Evolutionary conservation across 30 jellyfish, hydroid and myxozoan genomes (phyloP).

Genomic region (Chrysaora quinquecirrha): DNA sequence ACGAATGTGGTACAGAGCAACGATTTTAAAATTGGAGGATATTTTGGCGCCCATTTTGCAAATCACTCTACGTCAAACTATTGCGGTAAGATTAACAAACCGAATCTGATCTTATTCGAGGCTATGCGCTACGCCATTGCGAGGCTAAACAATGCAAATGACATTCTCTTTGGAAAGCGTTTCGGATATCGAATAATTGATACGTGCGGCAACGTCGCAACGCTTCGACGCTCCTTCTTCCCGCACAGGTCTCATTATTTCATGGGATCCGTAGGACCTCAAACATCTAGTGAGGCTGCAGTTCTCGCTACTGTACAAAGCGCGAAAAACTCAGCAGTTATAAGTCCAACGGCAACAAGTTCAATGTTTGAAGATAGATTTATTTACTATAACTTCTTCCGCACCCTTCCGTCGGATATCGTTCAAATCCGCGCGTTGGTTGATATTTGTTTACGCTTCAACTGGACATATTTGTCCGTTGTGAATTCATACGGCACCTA

Average conservation of each 20-base stretch:
- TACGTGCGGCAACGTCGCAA: constrained; percentile 16
- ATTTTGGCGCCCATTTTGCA: constrained; percentile 29
- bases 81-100: constrained; percentile 28
- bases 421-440: constrained; percentile 48
- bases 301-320: constrained; percentile 20
- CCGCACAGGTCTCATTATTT: background rate
- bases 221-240: constrained; percentile 8
- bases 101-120: constrained; percentile 20
- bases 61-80: constrained; percentile 3
- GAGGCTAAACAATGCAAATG: background rate
- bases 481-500: constrained; percentile 31
- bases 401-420: constrained; percentile 77
- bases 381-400: constrained; percentile 37
- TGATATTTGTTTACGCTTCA: constrained; percentile 32
- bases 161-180: constrained; percentile 1
- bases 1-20: background rate
- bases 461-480: constrained; percentile 62
- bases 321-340: constrained; percentile 6
- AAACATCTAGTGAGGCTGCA: constrained; percentile 34
- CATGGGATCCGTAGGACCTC: constrained; percentile 46
- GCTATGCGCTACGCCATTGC: constrained; percentile 41
- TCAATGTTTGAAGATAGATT: constrained; percentile 27
- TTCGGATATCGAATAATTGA: constrained; percentile 8
- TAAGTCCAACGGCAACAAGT: constrained; percentile 60
- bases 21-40: constrained; percentile 7